These are phyloP conservation scores for Odocoileus hemionus DNA, from an alignment of 2,113 vertebrate species.

Conservation along the genomic window DNA sequence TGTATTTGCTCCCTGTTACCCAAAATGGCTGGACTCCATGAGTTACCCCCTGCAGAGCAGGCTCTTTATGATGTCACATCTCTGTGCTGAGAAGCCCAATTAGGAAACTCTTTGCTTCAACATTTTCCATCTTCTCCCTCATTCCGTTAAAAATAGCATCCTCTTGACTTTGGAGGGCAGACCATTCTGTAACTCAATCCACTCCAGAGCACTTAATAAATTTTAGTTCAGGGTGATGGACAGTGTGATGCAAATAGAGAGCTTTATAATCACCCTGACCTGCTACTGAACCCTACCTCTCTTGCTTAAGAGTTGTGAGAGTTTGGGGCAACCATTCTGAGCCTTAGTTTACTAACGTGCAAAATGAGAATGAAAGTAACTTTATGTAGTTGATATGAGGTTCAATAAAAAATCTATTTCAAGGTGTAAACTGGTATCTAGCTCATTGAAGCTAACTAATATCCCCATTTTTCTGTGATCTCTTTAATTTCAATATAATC, in stretches of 20 bases:
- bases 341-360: not conserved
- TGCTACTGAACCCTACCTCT: not conserved
- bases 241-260: not conserved
- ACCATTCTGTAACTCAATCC: not conserved
- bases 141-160: not conserved
- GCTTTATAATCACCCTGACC: not conserved
- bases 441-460: not conserved
- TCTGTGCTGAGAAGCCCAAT: not conserved
- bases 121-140: not conserved
- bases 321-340: not conserved
- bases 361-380: not conserved
- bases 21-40: not conserved
- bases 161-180: not conserved
- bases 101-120: not conserved
- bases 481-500: not conserved
- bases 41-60: accelerated
- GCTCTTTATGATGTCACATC: not conserved
- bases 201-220: not conserved
- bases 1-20: too few relatives aligned
- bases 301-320: not conserved
- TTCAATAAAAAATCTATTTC: not conserved
- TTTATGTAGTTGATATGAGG: not conserved
- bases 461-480: not conserved
- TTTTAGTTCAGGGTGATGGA: not conserved
- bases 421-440: accelerated